Evolutionary conservation across 2,888 invertebrate species (phyloP).

Genomic region (Parnassius smintheus): DNA sequence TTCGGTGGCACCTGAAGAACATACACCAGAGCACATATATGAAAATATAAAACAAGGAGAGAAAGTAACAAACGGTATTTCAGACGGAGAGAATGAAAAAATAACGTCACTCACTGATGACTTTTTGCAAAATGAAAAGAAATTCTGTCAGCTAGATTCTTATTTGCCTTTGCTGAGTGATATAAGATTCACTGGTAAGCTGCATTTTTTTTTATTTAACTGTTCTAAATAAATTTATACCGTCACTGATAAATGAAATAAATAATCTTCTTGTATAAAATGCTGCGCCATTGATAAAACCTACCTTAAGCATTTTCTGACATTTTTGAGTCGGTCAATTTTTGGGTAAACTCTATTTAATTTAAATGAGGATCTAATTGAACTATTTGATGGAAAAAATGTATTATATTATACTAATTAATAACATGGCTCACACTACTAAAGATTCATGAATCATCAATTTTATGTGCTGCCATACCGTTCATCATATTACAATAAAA

Average conservation of each 20-base stretch:
- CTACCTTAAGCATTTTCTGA: too few species aligned
- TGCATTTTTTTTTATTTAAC: slow-evolving; percentile 1
- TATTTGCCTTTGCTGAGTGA: slow-evolving; percentile 67
- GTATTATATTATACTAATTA: too few species aligned
- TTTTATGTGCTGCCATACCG: too few species aligned
- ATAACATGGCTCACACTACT: too few species aligned
- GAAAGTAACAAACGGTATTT: slow-evolving; percentile 33
- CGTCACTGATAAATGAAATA: too few species aligned
- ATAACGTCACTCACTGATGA: slow-evolving; percentile 58
- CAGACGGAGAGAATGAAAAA: slow-evolving; percentile 40
- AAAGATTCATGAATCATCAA: too few species aligned
- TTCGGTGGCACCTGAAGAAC: slow-evolving; percentile 29
- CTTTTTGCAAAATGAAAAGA: slow-evolving; percentile 76
- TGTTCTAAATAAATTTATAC: too few species aligned
- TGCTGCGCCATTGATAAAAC: neutral
- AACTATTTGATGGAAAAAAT: too few species aligned
- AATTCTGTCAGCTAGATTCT: slow-evolving; percentile 63
- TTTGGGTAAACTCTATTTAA: too few species aligned
- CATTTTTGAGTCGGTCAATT: too few species aligned
- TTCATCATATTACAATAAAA: too few species aligned
- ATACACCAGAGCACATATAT: slow-evolving; percentile 19
- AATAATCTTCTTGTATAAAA: neutral
- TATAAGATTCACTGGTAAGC: slow-evolving; percentile 73
- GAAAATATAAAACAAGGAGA: slow-evolving; percentile 18
- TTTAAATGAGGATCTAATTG: too few species aligned